A percentile compares a stretch with the other conserved stretches of the same genome.
Evolutionary conservation across 2,888 invertebrate genomes (phyloP).

Genomic region (Lithodes maja): DNA sequence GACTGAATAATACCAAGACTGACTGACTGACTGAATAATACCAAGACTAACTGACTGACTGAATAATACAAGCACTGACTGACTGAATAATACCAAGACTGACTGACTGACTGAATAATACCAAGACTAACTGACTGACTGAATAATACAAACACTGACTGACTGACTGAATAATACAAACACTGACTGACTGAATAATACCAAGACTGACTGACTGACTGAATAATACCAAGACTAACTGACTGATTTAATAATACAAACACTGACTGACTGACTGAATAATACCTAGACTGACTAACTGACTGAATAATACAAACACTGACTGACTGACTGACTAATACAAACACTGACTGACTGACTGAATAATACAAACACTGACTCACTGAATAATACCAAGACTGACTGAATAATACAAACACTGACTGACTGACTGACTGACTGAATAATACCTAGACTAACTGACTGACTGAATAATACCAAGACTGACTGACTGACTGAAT

Average conservation of each 20-base stretch:
- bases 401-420: background rate
- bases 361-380: background rate
- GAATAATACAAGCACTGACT: constrained; percentile 8
- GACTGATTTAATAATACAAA: background rate
- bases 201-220: background rate
- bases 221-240: background rate
- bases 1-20: too few relatives aligned
- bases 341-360: background rate
- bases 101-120: background rate
- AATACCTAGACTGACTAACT: background rate
- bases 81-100: background rate
- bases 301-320: background rate
- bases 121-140: background rate
- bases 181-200: background rate
- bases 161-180: background rate
- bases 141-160: background rate
- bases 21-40: constrained; percentile 11
- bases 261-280: background rate
- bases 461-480: background rate
- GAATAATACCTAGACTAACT: background rate
- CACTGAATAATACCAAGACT: background rate
- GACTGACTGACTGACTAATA: background rate
- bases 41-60: background rate
- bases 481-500: background rate
- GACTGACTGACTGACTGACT: background rate